A percentile compares a stretch with the other conserved stretches of the same genome.
Evolutionary conservation across 2,797 vertebrate species (phyloP).

Genomic region (Rhinogobio ventralis): DNA sequence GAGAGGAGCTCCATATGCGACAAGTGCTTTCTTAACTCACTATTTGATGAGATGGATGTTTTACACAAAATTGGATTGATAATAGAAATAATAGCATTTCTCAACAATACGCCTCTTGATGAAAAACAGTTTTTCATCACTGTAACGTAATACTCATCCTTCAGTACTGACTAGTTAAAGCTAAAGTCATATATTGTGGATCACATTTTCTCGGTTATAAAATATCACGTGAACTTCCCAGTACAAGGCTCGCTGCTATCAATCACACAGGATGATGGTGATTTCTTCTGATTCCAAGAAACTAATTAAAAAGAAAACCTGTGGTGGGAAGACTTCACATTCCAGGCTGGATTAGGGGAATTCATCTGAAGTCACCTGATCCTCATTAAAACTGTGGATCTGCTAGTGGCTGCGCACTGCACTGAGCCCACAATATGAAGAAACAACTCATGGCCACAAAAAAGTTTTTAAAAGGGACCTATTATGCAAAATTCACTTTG

Average conservation of each 20-base stretch:
- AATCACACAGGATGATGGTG: background rate
- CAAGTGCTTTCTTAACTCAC: background rate
- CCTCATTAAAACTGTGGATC: slow-evolving; percentile 77
- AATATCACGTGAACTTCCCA: background rate
- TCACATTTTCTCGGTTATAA: background rate
- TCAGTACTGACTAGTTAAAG: too few relatives aligned
- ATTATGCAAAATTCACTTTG: background rate
- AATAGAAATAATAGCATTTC: background rate
- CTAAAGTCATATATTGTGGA: background rate
- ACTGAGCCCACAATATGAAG: slow-evolving; percentile 61
- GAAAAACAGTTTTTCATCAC: background rate
- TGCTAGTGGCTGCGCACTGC: slow-evolving; percentile 66
- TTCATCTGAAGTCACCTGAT: slow-evolving; percentile 64
- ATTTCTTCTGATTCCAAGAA: background rate
- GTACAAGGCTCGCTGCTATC: background rate
- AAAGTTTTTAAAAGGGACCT: background rate
- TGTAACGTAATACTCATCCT: too few relatives aligned
- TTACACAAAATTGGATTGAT: background rate
- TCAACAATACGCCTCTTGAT: background rate
- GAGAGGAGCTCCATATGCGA: too few relatives aligned
- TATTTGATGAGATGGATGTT: background rate
- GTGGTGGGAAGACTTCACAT: slow-evolving; percentile 68
- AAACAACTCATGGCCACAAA: slow-evolving; percentile 37
- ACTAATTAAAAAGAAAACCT: slow-evolving; percentile 35
- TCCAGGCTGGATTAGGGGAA: slow-evolving; percentile 76